Percentiles rank a stretch among this genome's conserved stretches.
Evolutionary conservation across 1,140 invertebrate species (phyloP).

Genomic region (Aphelenchoides fujianensis): DNA sequence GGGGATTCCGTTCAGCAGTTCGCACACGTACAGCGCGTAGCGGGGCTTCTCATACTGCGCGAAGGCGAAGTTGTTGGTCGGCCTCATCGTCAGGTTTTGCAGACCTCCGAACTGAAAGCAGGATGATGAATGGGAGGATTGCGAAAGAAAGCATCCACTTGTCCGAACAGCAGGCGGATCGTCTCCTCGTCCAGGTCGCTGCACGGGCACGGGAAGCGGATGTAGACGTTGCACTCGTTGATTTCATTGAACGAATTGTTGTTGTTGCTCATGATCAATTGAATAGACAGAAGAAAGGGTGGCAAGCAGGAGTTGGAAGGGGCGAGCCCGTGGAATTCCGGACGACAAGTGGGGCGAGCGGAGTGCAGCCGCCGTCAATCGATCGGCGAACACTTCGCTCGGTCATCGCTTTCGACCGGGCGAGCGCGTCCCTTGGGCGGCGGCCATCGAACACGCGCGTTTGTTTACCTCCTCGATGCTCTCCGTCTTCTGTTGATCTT

Average conservation of each 20-base stretch:
- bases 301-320: background rate
- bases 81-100: background rate
- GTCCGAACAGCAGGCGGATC: background rate
- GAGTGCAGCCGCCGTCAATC: too few relatives aligned
- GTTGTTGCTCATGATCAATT: background rate
- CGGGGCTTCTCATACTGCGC: background rate
- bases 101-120: conserved; percentile 16
- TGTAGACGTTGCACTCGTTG: background rate
- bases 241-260: background rate
- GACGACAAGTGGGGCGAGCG: too few relatives aligned
- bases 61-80: background rate
- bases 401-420: background rate
- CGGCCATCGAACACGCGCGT: too few relatives aligned
- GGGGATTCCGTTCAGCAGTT: conserved; percentile 3
- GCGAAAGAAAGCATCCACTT: background rate
- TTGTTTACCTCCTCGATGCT: too few relatives aligned
- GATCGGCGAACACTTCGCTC: background rate
- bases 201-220: background rate
- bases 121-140: background rate
- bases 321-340: background rate
- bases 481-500: background rate
- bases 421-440: background rate
- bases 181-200: background rate
- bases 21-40: conserved; percentile 8
- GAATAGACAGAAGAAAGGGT: background rate